A percentile compares a stretch with the other conserved stretches of the same genome.
These are phyloP conservation scores for Condylura cristata DNA, from an alignment of 2,113 vertebrate species.

Conservation along the genomic window DNA sequence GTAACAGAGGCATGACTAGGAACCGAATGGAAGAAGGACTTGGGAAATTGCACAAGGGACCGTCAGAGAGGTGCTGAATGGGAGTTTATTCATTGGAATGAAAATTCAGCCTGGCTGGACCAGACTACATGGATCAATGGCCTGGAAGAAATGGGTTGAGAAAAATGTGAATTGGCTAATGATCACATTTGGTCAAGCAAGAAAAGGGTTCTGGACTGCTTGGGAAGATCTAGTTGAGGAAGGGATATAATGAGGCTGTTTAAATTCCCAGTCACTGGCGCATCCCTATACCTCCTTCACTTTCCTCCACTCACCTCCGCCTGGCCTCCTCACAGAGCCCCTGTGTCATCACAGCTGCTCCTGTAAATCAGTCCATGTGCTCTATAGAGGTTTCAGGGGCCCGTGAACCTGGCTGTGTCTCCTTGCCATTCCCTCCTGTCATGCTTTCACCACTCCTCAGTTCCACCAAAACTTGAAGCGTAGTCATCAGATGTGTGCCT, in stretches of 20 bases:
- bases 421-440: background rate
- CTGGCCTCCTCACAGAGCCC: fast-evolving
- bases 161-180: slow-evolving; percentile 66
- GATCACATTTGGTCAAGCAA: slow-evolving; percentile 65
- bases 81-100: slow-evolving; percentile 66
- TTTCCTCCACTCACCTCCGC: too few species aligned
- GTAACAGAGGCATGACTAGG: slow-evolving; percentile 75
- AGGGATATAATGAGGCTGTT: slow-evolving; percentile 46
- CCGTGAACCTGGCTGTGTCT: fast-evolving
- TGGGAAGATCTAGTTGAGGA: slow-evolving; percentile 41
- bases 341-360: background rate
- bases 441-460: background rate
- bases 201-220: slow-evolving; percentile 26
- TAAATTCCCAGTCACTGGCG: background rate
- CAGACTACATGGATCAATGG: slow-evolving; percentile 63
- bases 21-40: slow-evolving; percentile 62
- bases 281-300: too few species aligned
- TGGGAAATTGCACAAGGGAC: slow-evolving; percentile 46
- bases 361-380: background rate
- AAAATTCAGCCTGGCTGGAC: slow-evolving; percentile 61
- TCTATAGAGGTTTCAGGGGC: background rate
- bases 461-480: background rate
- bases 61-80: slow-evolving; percentile 31
- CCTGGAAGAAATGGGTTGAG: slow-evolving; percentile 66
- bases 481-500: too few species aligned